Conservation (phyloP, 1,140 invertebrate species). For the Drosophila dunni region DNA sequence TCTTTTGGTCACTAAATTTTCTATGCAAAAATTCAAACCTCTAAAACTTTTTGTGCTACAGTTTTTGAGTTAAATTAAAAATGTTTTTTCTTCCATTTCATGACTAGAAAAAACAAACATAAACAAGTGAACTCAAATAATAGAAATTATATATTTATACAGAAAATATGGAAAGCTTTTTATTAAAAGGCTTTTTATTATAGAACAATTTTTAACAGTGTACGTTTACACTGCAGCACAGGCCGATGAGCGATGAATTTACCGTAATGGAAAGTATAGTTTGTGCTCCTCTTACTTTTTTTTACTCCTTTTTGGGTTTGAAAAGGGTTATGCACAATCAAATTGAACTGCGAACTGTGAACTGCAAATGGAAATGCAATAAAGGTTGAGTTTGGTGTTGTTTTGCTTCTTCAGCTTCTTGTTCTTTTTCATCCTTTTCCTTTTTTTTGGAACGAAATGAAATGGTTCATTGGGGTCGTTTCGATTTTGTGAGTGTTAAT, state of each 20-base stretch:
- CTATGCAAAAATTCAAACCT: too few relatives aligned
- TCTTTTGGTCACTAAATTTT: not conserved
- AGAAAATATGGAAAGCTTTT: too few relatives aligned
- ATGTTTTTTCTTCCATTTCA: too few relatives aligned
- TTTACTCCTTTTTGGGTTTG: constrained; percentile 32
- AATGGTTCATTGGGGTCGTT: constrained; percentile 26
- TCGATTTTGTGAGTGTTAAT: constrained; percentile 6
- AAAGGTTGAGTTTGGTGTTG: not conserved
- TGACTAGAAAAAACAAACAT: too few relatives aligned
- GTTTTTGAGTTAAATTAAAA: too few relatives aligned
- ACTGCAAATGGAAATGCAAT: constrained; percentile 23
- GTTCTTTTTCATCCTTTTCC: not conserved
- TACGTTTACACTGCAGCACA: constrained; percentile 13
- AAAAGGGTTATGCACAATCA: constrained; percentile 50
- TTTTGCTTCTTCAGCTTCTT: constrained; percentile 2
- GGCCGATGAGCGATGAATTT: constrained; percentile 32
- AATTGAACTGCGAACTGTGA: constrained; percentile 64
- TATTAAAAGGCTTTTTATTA: too few relatives aligned
- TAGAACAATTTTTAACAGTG: too few relatives aligned
- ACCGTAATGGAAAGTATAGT: constrained; percentile 15
- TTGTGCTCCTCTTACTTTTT: not conserved
- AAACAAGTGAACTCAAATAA: too few relatives aligned
- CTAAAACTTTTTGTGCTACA: too few relatives aligned
- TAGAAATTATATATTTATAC: too few relatives aligned
- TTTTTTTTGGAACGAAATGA: not conserved